Conservation (phyloP, 2,113 vertebrate genomes). For the Arothron firmamentum region DNA sequence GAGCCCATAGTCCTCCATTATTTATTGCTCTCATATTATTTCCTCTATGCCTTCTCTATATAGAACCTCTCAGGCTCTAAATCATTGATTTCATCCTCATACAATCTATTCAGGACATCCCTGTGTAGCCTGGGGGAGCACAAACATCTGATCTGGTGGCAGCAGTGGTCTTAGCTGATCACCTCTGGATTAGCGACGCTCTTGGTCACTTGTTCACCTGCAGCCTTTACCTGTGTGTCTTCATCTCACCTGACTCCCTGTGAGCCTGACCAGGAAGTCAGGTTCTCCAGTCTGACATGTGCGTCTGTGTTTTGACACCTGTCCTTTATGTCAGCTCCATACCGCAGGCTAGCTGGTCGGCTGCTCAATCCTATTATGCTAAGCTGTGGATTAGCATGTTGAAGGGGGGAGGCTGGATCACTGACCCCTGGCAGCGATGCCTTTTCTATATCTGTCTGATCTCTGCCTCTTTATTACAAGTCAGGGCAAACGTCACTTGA, state of each 20-base stretch:
- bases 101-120: background rate
- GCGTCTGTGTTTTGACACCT: conserved; percentile 48
- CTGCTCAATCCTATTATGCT: conserved; percentile 70
- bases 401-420: conserved; percentile 34
- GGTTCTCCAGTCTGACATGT: background rate
- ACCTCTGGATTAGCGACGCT: background rate
- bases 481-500: conserved; percentile 7
- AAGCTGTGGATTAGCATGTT: conserved; percentile 70
- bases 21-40: conserved; percentile 26
- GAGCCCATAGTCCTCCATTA: conserved; percentile 26
- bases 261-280: background rate
- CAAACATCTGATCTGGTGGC: background rate
- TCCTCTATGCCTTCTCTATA: conserved; percentile 9
- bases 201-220: background rate
- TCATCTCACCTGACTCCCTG: conserved; percentile 6
- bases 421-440: conserved; percentile 29
- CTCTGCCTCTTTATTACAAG: conserved; percentile 23
- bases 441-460: conserved; percentile 46
- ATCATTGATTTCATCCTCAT: conserved; percentile 24
- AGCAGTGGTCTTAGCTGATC: background rate
- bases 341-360: conserved; percentile 21
- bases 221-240: background rate
- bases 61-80: conserved; percentile 4
- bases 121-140: conserved; percentile 11
- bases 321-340: conserved; percentile 26